Base-by-base conservation (phyloP, 30 jellyfish, hydroid and myxozoan species). In the Aurelia aurita complex sp. Pacific region DNA sequence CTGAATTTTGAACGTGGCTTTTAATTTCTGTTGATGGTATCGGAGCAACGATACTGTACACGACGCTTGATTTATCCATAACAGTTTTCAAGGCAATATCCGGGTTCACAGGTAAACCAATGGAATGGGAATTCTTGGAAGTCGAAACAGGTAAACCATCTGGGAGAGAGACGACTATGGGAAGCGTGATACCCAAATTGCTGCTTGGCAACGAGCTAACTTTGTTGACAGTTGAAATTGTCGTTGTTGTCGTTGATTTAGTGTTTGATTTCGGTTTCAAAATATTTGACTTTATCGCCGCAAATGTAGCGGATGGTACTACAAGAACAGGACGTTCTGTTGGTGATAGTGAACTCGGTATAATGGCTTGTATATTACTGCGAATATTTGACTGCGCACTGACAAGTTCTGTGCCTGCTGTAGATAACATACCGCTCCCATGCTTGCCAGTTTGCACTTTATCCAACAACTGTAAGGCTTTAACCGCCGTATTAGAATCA, bases 401-500 rank as follows among this genome's bases (percentile, higher is more conserved):
- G 74, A 16, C 14, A 18, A 33, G 23, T 34, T 34, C 64, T 10
- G 40, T 70, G 23, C 64, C 54, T 10, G 80, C 64, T 3, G 55
- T 14, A 17, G 40, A 10, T 11, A 32, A 17, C 40, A 16, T 10
- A 36, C 80, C 0, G 15, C 34, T 70, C 13, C 46, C 46, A 15
- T 23, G 43, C 1, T 66, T 17, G 53, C 57, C 54, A 75, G 67
- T 18, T 19, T 9, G 63, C 12, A 52, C 89, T 50, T 79, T 69
- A 10, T 65, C 89, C 16, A 79, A 32, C 29, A 70, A 66, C 17
- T 79, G 43, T 52, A 79, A 69, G 38, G 89, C 89, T 65, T 79
- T 79, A 9, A 79, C 89, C 0, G 89, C 89, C 34, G 89, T 46
- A 7, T 73, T 64, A 35, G 89, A 79, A 19, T 79, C 89, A n/a